Evolutionary conservation across 2,113 vertebrate species (phyloP).

Genomic region (Loxodonta africana): DNA sequence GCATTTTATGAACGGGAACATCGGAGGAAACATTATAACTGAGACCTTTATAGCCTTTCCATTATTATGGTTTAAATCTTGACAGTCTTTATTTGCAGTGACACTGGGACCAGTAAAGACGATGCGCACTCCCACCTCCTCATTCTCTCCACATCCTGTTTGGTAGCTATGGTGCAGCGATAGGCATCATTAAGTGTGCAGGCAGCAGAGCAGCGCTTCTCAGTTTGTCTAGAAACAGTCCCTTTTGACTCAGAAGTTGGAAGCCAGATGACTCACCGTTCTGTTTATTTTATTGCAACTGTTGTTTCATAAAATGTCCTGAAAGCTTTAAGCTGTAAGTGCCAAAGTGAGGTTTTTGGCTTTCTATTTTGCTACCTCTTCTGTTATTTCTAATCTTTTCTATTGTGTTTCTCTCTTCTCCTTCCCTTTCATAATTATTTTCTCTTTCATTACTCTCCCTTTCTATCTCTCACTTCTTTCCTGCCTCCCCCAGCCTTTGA

Average conservation of each 20-base stretch:
- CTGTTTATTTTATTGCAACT: conserved; percentile 87
- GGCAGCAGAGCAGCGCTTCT: conserved; percentile 81
- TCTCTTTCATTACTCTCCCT: conserved; percentile 60
- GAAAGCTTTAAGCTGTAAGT: conserved; percentile 81
- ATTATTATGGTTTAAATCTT: conserved; percentile 90
- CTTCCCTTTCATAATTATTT: conserved; percentile 56
- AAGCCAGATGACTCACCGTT: conserved; percentile 86
- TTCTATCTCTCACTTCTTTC: background rate
- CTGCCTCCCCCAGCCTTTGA: background rate
- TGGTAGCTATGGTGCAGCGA: conserved; percentile 82
- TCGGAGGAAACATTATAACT: conserved; percentile 88
- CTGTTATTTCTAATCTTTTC: conserved; percentile 37
- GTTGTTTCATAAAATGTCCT: conserved; percentile 85
- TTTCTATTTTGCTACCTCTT: conserved; percentile 44
- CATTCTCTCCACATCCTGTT: conserved; percentile 86
- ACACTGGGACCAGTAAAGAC: conserved; percentile 85
- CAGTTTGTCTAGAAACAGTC: conserved; percentile 85
- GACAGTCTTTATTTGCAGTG: conserved; percentile 87
- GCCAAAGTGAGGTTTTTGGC: conserved; percentile 49
- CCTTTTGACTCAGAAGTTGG: conserved; percentile 87
- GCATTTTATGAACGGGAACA: conserved; percentile 88
- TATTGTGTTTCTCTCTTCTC: conserved; percentile 46
- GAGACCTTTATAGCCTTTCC: conserved; percentile 89
- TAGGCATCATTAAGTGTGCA: conserved; percentile 75
- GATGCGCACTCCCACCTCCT: conserved; percentile 74